Base-by-base conservation (phyloP, 1,140 invertebrate genomes). In the Aphaenogaster floridana region DNA sequence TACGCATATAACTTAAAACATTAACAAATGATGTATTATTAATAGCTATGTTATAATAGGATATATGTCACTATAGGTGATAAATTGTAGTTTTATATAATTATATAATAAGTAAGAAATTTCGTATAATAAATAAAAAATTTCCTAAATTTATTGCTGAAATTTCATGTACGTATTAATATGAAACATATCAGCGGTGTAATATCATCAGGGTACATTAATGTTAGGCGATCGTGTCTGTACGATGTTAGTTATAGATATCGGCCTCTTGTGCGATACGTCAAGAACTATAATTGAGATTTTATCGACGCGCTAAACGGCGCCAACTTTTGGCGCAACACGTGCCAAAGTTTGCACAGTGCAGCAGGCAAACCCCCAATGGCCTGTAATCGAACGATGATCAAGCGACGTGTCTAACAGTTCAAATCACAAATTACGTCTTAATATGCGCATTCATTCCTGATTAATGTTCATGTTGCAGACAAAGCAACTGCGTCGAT, bases 231-330 rank as follows among this genome's bases (percentile, higher is more conserved):
- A 4, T 28, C 9, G 13, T 59, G 39, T 61, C 48, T 63, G 57
- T 77, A 85, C 57, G 89, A 91, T 88, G 81, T 66, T 13, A 6
- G n/a, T 52, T 59, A 86, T 78, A 69, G 77, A 76, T 61, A 71
- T 39, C 11, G 59, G 66, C 77, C 57, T 52, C 85, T 86, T 90
- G 69, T 74, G 69, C 66, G 69, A 76, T 90, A 87, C 86, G 72
- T 85, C 74, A 57, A 78, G 78, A 87, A 91, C 87, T 92, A 91
- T 93, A 94, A 94, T 94, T 94, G 91, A 92, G 93, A 94, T 94
- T 93, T 94, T 94, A 93, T 94, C 93, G 74, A 83, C 13, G 68
- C 77, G 57, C 87, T 91, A 92, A 92, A 90, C 86, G 89, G 86
- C 85, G 21, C 54, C 48, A 90, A 90, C 57, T 90, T 90, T 83